phyloP scores from a whole-genome alignment of 2,797 vertebrate genomes.

The Ambastaia sidthimunki region DNA sequence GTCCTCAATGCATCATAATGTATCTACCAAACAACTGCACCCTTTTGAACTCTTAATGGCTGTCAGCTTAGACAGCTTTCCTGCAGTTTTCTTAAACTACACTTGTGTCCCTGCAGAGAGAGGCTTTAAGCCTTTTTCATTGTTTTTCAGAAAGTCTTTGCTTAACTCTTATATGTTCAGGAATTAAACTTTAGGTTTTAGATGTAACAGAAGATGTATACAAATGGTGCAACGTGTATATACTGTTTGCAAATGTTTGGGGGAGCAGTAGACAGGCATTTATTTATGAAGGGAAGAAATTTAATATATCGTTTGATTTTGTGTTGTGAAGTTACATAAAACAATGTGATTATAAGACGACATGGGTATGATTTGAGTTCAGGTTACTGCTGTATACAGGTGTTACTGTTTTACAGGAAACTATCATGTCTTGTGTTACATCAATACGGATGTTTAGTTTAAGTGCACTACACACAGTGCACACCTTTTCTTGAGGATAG shows the following conservation, averaged over 20 bases:
- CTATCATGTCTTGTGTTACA: constrained; percentile 71
- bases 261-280: constrained; percentile 75
- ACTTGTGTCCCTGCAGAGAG: too few species aligned
- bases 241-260: constrained; percentile 76
- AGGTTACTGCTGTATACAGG: constrained; percentile 76
- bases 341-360: constrained; percentile 64
- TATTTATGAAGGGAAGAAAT: constrained; percentile 85
- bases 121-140: not conserved
- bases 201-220: constrained; percentile 37
- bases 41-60: constrained; percentile 30
- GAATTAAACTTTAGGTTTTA: constrained; percentile 28
- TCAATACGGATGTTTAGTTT: constrained; percentile 56
- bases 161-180: constrained; percentile 27
- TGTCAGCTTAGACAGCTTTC: not conserved
- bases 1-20: constrained; percentile 88
- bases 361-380: constrained; percentile 60
- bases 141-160: not conserved
- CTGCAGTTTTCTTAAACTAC: not conserved
- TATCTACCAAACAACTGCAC: constrained; percentile 49
- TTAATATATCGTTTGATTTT: constrained; percentile 84
- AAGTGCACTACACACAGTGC: constrained; percentile 51
- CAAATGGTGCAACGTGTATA: constrained; percentile 67
- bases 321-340: constrained; percentile 74
- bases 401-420: constrained; percentile 75
- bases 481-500: constrained; percentile 27